Base-by-base conservation (phyloP, 2,888 invertebrate genomes). In the Ferdinandea cuprea region DNA sequence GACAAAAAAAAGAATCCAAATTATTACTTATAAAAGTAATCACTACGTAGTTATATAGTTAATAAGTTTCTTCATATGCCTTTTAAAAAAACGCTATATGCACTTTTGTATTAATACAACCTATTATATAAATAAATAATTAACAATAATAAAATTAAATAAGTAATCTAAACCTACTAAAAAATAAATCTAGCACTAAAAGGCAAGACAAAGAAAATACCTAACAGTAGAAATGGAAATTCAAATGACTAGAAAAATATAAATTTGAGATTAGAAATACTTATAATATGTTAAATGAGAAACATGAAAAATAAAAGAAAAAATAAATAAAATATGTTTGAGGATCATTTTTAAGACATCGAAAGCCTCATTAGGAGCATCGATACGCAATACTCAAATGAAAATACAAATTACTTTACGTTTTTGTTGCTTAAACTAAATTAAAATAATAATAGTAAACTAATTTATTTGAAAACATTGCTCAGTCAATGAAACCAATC, bases 11-110 rank as follows among this genome's bases (percentile, higher is more conserved):
- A 66, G 52, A 50, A 69, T 48, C 46, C 42, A 68, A 44, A 69
- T 48, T 58, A 63, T 58, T 68, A 54, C 35, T 46, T 65, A 63
- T 11, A 56, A 79, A 52, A 68, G 68, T 76, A 69, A 80, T 50
- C 80, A 76, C 63, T 69, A 80, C 28, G 74, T 74, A 74, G 79
- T 74, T 68, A 42, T 56, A 80, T 76, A 80, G 63, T 63, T 50
- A 21, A 76, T 80, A 80, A 74, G 80, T 80, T 80, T 80, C 74
- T 74, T 74, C 69, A 76, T 80, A 69, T 80, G 80, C 80, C 80
- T 80, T 80, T 80, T 76, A 80, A 80, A 80, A n/a, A 74, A 80
- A 80, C 80, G 80, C 80, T 80, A 68, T 80, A 80, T 80, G 80
- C 80, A 80, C 80, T 80, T 80, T 80, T 80, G 76, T 80, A 80